Evolutionary conservation across 2,888 invertebrate species (phyloP).

Genomic region (Alentia gelatinosa): DNA sequence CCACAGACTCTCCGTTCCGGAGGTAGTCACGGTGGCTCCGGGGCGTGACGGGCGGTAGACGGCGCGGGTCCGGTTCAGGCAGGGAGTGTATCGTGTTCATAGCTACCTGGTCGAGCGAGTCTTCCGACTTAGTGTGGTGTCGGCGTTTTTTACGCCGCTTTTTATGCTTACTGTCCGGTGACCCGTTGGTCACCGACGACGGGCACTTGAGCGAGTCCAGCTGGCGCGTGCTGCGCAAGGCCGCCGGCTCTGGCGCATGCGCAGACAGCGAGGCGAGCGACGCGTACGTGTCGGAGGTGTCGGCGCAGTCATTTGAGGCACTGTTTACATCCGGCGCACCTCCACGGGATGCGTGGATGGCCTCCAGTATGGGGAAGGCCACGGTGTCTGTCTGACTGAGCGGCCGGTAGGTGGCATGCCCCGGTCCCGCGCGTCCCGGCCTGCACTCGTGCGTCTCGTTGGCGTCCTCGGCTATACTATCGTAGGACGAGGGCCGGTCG

Average conservation of each 20-base stretch:
- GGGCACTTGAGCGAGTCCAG: background rate
- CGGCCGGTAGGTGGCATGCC: background rate
- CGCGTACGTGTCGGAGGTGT: background rate
- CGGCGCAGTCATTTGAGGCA: slow-evolving; percentile 12
- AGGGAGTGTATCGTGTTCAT: slow-evolving; percentile 3
- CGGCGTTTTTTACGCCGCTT: slow-evolving; percentile 8
- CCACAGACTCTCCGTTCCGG: slow-evolving; percentile 11
- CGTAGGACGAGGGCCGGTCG: background rate
- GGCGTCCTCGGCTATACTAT: slow-evolving; percentile 3
- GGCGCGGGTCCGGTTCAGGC: background rate
- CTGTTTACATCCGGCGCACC: background rate
- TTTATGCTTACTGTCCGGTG: background rate
- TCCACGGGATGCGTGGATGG: background rate
- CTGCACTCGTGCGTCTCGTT: background rate
- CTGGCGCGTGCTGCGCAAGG: background rate
- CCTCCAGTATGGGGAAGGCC: slow-evolving; percentile 36
- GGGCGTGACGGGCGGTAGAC: background rate
- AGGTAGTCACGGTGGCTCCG: background rate
- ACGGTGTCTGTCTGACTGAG: background rate
- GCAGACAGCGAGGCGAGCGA: background rate
- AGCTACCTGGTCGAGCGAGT: slow-evolving; percentile 10
- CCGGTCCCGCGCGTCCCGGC: background rate
- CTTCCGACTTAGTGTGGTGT: background rate
- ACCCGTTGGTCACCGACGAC: background rate
- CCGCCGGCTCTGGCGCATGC: background rate